Evolutionary conservation across 2,113 vertebrate species (phyloP), one percentile per base, ranked within the genome.

Genomic region (Daboia siamensis): DNA sequence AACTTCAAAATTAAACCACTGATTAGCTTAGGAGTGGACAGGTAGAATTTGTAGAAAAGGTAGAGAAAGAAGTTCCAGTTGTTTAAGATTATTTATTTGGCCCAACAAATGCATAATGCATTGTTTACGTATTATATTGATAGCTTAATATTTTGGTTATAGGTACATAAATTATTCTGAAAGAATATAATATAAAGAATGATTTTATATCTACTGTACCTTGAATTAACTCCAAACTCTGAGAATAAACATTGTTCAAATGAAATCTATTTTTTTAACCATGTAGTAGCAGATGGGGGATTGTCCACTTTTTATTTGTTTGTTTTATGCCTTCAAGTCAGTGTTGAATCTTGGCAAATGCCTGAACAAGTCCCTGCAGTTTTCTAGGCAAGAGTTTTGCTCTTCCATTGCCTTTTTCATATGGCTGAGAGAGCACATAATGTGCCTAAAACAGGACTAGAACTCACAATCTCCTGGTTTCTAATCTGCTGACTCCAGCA

Each of bases 191-290:
- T 44, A 26, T 17, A 87, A 87, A 20, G 15, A 46, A 91, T 74
- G 46, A 7, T 89, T 55, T 21, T 57, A 52, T 33, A 80, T 84
- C 91, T 93, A 92, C 17, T 39, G 54, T 86, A 80, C 33, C 56
- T 90, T 91, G 48, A 89, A 92, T 80, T 55, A 64, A 54, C 86
- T 64, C 54, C 39, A 61, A 89, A 48, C 33, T 56, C 61, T 90
- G 39, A 93, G 69, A 94, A 94, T 0, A 74, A 10, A 9, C 10
- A 90, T 24, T 46, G 88, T 51, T 11, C 61, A 51, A 56, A 51
- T 91, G 29, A 94, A 56, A 20, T 33, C 39, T 91, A 39, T 46
- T 20, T 57, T 56, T 56, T 39, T 91, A 54, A 51, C 59, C 44
- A 59, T 56, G 33, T 57, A 56, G 8, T 26, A 61, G 17, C 48